These are phyloP conservation scores for Limnephilus auricula DNA, from an alignment of 2,888 invertebrate genomes.

Conservation along the genomic window DNA sequence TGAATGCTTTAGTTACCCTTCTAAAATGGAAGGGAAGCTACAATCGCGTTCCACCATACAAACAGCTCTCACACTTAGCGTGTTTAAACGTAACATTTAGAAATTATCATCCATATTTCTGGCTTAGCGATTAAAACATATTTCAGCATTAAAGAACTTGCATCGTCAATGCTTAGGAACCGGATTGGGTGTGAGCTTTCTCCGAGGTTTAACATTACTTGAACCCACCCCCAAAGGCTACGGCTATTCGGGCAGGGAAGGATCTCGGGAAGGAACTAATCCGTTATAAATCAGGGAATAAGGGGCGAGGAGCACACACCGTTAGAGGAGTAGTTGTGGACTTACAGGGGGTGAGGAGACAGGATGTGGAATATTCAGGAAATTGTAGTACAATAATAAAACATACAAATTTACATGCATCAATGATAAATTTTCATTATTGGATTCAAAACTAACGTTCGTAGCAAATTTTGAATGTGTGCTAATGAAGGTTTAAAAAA, in stretches of 20 bases:
- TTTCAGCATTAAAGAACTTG: conserved; percentile 43
- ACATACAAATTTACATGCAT: neutral
- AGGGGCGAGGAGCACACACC: conserved; percentile 43
- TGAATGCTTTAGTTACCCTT: neutral
- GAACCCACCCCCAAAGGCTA: neutral
- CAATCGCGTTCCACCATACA: neutral
- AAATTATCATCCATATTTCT: conserved; percentile 8
- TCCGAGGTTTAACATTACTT: neutral
- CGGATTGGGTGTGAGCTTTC: conserved; percentile 5
- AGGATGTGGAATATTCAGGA: neutral
- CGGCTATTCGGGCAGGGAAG: conserved; percentile 18
- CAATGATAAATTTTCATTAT: neutral
- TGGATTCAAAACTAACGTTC: no score
- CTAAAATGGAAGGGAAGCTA: neutral
- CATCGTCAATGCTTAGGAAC: conserved; percentile 29
- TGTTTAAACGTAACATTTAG: neutral
- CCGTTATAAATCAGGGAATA: conserved; percentile 66
- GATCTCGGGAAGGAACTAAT: conserved; percentile 60
- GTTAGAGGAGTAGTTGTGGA: conserved; percentile 20
- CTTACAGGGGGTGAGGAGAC: neutral
- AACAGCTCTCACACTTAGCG: neutral
- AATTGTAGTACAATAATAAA: neutral
- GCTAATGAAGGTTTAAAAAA: no score
- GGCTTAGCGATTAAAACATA: conserved; percentile 34
- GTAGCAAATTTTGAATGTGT: no score